A percentile compares a stretch with the other conserved stretches of the same genome.
Conservation (phyloP, 2,888 invertebrate genomes). For the Glaucopsyche alexis region DNA sequence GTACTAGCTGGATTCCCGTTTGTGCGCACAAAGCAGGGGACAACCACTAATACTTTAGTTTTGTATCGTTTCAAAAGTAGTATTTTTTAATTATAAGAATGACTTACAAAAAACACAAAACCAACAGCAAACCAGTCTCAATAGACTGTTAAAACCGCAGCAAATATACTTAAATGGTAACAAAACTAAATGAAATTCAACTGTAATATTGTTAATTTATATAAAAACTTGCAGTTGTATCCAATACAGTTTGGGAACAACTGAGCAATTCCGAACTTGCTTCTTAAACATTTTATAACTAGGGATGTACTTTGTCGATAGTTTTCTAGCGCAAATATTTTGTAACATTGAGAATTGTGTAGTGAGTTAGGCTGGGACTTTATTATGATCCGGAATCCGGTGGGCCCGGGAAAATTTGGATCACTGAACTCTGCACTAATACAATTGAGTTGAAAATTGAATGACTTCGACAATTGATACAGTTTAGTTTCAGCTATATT, state of each 20-base stretch:
- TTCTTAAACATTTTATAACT: conserved; percentile 22
- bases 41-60: too few relatives aligned
- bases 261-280: conserved; percentile 14
- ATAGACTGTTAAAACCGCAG: not conserved
- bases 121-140: not conserved
- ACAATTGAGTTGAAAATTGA: too few relatives aligned
- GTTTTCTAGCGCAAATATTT: not conserved
- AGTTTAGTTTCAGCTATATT: too few relatives aligned
- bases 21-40: too few relatives aligned
- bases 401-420: too few relatives aligned
- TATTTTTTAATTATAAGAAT: not conserved
- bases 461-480: too few relatives aligned
- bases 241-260: conserved; percentile 7
- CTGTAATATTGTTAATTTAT: conserved; percentile 3
- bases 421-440: too few relatives aligned
- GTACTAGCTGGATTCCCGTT: too few relatives aligned
- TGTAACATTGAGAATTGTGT: not conserved
- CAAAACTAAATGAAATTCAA: not conserved
- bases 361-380: not conserved
- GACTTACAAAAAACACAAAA: not conserved
- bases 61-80: too few relatives aligned
- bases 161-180: not conserved
- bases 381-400: not conserved
- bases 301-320: conserved; percentile 15
- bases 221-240: conserved; percentile 11